phyloP scores from a whole-genome alignment of 2,797 vertebrate genomes.

The Catharus ustulatus region DNA sequence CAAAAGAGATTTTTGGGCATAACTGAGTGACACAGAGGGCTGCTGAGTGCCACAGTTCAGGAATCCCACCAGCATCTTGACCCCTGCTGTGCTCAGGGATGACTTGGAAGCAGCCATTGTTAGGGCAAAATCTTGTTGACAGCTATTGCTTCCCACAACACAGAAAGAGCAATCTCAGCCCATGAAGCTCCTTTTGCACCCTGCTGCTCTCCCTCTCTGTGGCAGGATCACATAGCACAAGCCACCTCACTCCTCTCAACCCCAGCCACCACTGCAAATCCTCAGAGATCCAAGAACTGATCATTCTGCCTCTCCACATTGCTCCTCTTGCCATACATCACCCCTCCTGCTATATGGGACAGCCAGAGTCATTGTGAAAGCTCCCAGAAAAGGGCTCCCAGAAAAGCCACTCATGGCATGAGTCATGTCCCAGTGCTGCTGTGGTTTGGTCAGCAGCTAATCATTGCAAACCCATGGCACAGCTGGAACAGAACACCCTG shows the following conservation, averaged over 20 bases:
- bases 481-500: neutral
- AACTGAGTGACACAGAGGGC: rapidly evolving
- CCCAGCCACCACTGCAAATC: neutral
- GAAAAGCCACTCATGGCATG: neutral
- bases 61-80: neutral
- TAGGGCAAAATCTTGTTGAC: neutral
- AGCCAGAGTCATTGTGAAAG: neutral
- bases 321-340: neutral
- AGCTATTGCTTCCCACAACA: neutral
- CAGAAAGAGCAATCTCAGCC: neutral
- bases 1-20: neutral
- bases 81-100: neutral
- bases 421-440: neutral
- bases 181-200: neutral
- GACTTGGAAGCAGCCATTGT: neutral
- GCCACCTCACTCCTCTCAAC: neutral
- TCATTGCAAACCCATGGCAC: neutral
- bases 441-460: neutral
- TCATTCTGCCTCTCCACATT: neutral
- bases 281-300: neutral
- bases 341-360: neutral
- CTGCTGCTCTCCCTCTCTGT: neutral
- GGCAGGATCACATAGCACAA: neutral
- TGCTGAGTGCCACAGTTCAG: neutral
- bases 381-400: neutral